Evolutionary conservation across 2,113 vertebrate genomes (phyloP).

Genomic region (Etheostoma spectabile): DNA sequence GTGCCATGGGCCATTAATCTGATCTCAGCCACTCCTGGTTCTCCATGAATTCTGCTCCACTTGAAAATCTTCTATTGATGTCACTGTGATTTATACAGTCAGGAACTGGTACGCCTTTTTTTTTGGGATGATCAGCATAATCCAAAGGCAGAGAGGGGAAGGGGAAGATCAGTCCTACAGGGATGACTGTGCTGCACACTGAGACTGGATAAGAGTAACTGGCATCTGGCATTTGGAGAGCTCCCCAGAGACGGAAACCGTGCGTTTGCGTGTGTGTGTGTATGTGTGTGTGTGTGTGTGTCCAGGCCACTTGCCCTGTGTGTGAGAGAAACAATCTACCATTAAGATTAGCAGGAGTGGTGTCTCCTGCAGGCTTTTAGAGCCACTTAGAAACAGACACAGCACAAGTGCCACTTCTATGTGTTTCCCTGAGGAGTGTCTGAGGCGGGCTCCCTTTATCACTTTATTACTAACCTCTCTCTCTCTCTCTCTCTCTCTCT

Average conservation of each 20-base stretch:
- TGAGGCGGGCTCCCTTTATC: slow-evolving; percentile 45
- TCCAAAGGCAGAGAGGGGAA: slow-evolving; percentile 7
- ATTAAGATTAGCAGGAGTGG: slow-evolving; percentile 53
- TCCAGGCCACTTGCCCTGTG: slow-evolving; percentile 21
- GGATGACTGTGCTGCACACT: slow-evolving; percentile 4
- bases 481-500: not conserved
- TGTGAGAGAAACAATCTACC: slow-evolving; percentile 27
- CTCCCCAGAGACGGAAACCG: slow-evolving; percentile 25
- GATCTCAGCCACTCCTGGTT: slow-evolving; percentile 12
- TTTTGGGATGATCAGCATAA: slow-evolving; percentile 9
- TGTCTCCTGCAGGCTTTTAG: slow-evolving; percentile 63
- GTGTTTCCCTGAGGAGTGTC: slow-evolving; percentile 53
- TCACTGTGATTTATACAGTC: slow-evolving; percentile 4
- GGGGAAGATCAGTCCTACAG: not conserved
- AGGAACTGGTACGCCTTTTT: not conserved
- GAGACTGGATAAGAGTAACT: slow-evolving; percentile 35
- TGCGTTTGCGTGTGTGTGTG: slow-evolving; percentile 21
- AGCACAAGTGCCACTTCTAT: slow-evolving; percentile 45
- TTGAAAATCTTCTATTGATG: not conserved
- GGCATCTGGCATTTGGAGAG: slow-evolving; percentile 47
- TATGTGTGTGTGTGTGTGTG: no score
- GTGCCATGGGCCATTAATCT: slow-evolving; percentile 18
- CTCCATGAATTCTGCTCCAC: slow-evolving; percentile 9
- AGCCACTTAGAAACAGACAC: slow-evolving; percentile 59
- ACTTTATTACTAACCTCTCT: slow-evolving; percentile 23